Percentiles rank a stretch among this genome's conserved stretches.
Conservation (phyloP, 2,888 invertebrate species). For the Uropetala carovei region DNA sequence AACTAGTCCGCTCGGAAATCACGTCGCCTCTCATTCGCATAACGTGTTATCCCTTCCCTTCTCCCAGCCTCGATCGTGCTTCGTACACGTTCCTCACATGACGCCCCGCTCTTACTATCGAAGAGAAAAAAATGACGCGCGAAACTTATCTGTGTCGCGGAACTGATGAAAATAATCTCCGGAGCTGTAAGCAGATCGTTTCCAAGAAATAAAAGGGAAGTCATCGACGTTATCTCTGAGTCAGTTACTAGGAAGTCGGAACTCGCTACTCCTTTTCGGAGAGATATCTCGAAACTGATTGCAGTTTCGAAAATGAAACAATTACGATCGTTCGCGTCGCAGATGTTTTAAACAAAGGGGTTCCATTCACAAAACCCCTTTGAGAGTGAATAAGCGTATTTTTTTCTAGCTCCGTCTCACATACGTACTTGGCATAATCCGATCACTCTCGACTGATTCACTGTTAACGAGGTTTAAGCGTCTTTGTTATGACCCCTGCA, state of each 20-base stretch:
- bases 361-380: background rate
- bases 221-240: background rate
- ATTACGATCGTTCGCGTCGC: background rate
- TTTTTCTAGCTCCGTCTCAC: background rate
- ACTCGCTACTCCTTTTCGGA: background rate
- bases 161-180: background rate
- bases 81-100: background rate
- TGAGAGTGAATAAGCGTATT: background rate
- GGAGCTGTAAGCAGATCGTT: background rate
- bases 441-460: constrained; percentile 19
- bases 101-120: background rate
- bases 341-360: background rate
- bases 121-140: background rate
- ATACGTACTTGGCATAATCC: background rate
- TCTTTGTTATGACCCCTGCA: background rate
- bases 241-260: background rate
- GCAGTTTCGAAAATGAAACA: background rate
- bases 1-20: background rate
- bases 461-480: background rate
- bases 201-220: background rate
- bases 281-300: background rate
- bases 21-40: background rate
- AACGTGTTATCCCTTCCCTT: background rate
- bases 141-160: background rate
- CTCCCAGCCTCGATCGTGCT: background rate